Conservation (phyloP, 2,797 vertebrate species). For the Peromyscus melanophrys region DNA sequence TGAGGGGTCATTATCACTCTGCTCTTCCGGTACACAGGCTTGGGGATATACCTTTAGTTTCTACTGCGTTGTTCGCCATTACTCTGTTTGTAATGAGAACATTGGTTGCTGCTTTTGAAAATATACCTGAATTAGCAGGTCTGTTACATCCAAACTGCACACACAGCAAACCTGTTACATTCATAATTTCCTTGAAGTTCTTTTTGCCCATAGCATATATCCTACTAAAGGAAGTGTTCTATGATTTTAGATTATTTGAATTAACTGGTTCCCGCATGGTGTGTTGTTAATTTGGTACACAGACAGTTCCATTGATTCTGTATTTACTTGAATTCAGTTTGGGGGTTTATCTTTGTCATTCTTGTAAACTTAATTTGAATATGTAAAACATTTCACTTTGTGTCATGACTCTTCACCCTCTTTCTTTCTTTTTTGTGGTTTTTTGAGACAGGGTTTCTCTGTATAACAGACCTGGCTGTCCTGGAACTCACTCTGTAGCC, state of each 20-base stretch:
- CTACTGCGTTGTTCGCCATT: background rate
- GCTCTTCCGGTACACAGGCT: background rate
- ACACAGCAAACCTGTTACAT: background rate
- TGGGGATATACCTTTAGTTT: background rate
- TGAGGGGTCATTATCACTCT: background rate
- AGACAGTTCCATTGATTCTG: background rate
- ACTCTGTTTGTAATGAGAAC: background rate
- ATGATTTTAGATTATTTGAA: constrained; percentile 34
- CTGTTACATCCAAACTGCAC: background rate
- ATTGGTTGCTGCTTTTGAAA: background rate
- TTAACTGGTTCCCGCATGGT: background rate
- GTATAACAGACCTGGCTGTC: too few relatives aligned
- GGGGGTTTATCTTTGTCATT: constrained; percentile 1
- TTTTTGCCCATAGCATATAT: constrained; percentile 18
- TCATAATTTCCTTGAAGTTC: background rate
- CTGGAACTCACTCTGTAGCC: too few relatives aligned
- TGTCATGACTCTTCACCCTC: background rate
- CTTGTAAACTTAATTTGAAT: constrained; percentile 9
- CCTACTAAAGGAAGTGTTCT: background rate
- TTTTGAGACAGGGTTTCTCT: too few relatives aligned
- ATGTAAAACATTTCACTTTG: background rate
- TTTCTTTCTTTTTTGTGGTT: background rate
- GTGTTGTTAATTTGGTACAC: background rate
- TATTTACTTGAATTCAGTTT: constrained; percentile 61
- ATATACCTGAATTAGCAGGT: background rate